Base-by-base conservation (phyloP, 2,797 vertebrate genomes). In the Amphiprion clarkii region DNA sequence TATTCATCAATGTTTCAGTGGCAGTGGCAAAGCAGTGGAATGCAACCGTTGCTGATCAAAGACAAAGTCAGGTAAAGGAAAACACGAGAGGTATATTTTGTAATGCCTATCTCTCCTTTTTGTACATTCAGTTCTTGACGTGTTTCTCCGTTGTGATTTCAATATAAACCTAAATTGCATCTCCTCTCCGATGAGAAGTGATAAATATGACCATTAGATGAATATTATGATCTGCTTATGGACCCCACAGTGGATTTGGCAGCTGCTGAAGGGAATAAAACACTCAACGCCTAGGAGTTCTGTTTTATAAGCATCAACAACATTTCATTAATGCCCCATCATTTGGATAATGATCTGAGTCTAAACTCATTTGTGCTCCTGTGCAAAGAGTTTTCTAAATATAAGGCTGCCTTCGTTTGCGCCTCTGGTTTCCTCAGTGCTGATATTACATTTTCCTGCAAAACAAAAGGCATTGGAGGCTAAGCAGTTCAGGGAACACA, bases 271-370 rank as follows among this genome's bases (percentile, higher is more conserved):
- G 46, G 69, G 55, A 88, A 83, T 69, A 74, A 67, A 78, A 79
- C 14, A 42, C 39, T 55, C 40, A 33, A 57, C 55, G 70, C 71
- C 68, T 69, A 23, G 76, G 68, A 74, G 61, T 53, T 81, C 5
- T 54, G 39, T 58, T 79, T 81, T 79, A 72, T 51, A 56, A 73
- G 65, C 25, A 13, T 51, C 54, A 63, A 42, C 55, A 79, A 68
- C 69, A 65, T 86, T 88, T 84, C 67, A 69, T 86, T 86, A 85
- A 78, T 58, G 49, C 29, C 44, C 46, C 59, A 66, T 84, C 67
- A 56, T 82, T 74, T 79, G 78, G 66, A 74, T 79, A 85, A 90
- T 78, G 67, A 84, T 74, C 42, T 66, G 40, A 40, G 48, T 36
- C 27, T 39, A 64, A 76, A 74, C 23, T 75, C 46, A 80, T 78